A percentile compares a stretch with the other conserved stretches of the same genome.
These are phyloP conservation scores for Lasiurus borealis DNA, from an alignment of 2,113 vertebrate genomes.

Conservation along the genomic window DNA sequence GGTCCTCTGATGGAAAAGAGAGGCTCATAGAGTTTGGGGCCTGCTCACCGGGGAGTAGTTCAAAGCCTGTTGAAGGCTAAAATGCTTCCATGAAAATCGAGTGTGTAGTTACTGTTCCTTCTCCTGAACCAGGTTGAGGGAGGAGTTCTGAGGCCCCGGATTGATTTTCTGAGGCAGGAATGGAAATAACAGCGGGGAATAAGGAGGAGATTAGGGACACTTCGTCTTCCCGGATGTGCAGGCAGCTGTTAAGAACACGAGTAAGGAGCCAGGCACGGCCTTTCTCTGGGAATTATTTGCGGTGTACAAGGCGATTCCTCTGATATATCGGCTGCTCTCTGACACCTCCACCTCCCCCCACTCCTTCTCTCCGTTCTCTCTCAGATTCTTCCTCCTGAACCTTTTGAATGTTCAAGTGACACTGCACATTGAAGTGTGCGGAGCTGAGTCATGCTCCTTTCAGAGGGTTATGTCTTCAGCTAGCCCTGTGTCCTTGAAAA, in stretches of 20 bases:
- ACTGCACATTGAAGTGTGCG: neutral
- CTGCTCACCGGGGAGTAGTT: neutral
- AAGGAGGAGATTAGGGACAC: neutral
- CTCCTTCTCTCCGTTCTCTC: neutral
- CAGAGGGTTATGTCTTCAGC: neutral
- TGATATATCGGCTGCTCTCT: neutral
- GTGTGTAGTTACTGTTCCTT: neutral
- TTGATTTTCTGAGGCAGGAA: neutral
- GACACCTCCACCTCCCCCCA: neutral
- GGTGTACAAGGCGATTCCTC: neutral
- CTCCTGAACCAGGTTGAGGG: neutral
- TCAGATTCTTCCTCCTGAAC: neutral
- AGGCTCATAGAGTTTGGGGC: neutral
- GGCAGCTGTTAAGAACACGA: neutral
- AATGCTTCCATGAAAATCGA: neutral
- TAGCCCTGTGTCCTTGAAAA: neutral
- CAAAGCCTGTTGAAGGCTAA: neutral
- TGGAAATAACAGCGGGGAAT: neutral
- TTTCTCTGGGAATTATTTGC: neutral
- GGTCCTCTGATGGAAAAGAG: accelerated
- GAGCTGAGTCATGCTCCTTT: neutral
- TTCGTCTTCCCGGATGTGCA: neutral
- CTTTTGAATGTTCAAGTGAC: neutral
- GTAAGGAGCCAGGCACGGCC: accelerated
- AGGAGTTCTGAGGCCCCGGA: neutral